Base-by-base conservation (phyloP, 2,888 invertebrate species). In the Homarus gammarus region DNA sequence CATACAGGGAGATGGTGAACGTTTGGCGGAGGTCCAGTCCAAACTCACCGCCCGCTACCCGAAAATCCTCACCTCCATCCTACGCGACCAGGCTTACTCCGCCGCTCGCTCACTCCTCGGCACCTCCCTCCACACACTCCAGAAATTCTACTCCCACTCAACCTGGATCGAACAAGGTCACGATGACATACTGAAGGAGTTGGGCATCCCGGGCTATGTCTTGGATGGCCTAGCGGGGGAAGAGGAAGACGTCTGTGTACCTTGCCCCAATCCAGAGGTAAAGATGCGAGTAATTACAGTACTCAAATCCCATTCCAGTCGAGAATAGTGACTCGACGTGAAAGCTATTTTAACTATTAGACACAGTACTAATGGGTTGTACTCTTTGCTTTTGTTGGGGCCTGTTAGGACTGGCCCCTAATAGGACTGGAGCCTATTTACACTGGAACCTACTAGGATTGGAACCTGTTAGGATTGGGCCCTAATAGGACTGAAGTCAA, bases 81-180 rank as follows among this genome's bases (percentile, higher is more conserved):
- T 83, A 8, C 33, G 70, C 5, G 79, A 84, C 38, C 79, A 89
- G 44, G 33, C 84, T 27, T 89, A 89, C 72, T n/a, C 89, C 12
- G 84, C 79, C 68, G 88, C 85, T 6, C 79, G 79, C 33, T 38
- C 40, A 18, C 91, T 87, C 70, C 91, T 91, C 64, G 91, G 84
- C 51, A 36, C 73, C 22, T 61, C 68, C 6, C 84, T 89, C 18
- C 82, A 89, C 83, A 83, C 91, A 27, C 61, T 91, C 72, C 91
- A 91, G 86, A 79, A 91, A 73, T 91, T 91, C 89, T 91, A 89
- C 86, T 75, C 87, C n/a, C 91, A 91, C 83, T 81, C 91, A 89
- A 91, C 79, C 68, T 91, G 91, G 91, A 27, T 91, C 36, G 91
- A 91, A 18, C 75, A 81, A 31, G 91, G 86, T 12, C 83, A 83